A percentile compares a stretch with the other conserved stretches of the same genome.
These are phyloP conservation scores for Punctoribates punctum DNA, from an alignment of 2,888 invertebrate genomes.

Conservation along the genomic window DNA sequence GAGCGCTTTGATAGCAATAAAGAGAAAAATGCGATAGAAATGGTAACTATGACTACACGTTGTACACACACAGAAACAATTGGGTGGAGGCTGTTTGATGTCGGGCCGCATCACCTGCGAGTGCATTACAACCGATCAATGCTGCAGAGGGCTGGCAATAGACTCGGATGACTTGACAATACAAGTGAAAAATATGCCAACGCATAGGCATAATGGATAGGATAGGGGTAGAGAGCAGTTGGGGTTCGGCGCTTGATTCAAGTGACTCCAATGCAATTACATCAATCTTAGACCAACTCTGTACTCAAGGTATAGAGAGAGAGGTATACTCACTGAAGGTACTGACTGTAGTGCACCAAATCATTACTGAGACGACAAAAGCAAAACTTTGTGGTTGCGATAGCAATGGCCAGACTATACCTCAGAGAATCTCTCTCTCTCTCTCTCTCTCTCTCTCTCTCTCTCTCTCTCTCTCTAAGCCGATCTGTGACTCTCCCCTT, in stretches of 20 bases:
- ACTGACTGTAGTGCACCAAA: constrained; percentile 25
- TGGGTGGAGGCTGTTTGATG: constrained; percentile 37
- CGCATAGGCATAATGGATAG: constrained; percentile 15
- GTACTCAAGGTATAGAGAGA: too few species aligned
- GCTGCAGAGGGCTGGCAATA: constrained; percentile 32
- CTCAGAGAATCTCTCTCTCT: not conserved
- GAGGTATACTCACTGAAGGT: too few species aligned
- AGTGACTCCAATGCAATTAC: constrained; percentile 26
- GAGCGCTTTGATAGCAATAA: constrained; percentile 24
- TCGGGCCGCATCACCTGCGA: constrained; percentile 22
- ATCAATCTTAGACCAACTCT: constrained; percentile 28
- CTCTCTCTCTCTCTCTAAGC: constrained; percentile 8
- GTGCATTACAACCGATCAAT: constrained; percentile 5
- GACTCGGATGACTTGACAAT: not conserved
- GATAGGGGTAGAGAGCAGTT: not conserved
- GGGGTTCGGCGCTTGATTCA: constrained; percentile 19
- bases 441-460: constrained; percentile 7
- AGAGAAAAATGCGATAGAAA: constrained; percentile 27
- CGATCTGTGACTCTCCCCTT: constrained; percentile 8
- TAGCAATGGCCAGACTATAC: constrained; percentile 16
- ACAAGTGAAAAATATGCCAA: not conserved
- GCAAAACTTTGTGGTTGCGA: constrained; percentile 39
- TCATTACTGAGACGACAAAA: constrained; percentile 27
- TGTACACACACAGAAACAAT: constrained; percentile 23
- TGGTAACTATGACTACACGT: constrained; percentile 16